Evolutionary conservation across 2,888 invertebrate genomes (phyloP).

Genomic region (Drosophila meridiana): DNA sequence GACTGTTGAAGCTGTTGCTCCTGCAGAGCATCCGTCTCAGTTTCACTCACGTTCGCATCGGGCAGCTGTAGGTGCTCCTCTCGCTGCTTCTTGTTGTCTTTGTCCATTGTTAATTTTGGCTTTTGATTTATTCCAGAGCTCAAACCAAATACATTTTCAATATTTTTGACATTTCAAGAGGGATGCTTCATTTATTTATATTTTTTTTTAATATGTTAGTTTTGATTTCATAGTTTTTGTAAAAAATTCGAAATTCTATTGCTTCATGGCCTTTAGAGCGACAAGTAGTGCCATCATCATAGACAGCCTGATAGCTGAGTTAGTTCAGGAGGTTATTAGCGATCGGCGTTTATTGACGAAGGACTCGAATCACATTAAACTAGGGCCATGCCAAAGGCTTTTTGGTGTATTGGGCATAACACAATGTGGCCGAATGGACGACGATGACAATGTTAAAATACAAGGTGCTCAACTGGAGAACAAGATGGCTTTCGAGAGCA

Average conservation of each 20-base stretch:
- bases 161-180: slow-evolving; percentile 33
- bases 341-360: slow-evolving; percentile 22
- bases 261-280: slow-evolving; percentile 58
- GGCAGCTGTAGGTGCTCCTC: slow-evolving; percentile 29
- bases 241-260: slow-evolving; percentile 57
- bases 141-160: slow-evolving; percentile 32
- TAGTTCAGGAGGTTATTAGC: slow-evolving; percentile 51
- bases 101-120: slow-evolving; percentile 43
- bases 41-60: slow-evolving; percentile 53
- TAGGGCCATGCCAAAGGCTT: slow-evolving; percentile 54
- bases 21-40: slow-evolving; percentile 52
- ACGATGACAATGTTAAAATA: not conserved
- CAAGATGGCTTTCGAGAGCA: not conserved
- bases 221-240: slow-evolving; percentile 28
- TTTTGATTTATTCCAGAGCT: slow-evolving; percentile 8
- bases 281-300: slow-evolving; percentile 46
- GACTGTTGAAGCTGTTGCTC: not conserved
- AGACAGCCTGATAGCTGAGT: slow-evolving; percentile 54
- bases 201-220: slow-evolving; percentile 37
- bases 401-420: slow-evolving; percentile 58
- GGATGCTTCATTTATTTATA: not conserved
- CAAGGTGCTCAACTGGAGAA: not conserved
- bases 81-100: slow-evolving; percentile 12
- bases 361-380: not conserved
- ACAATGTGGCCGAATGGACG: slow-evolving; percentile 20